Evolutionary conservation across 2,113 vertebrate genomes (phyloP), one percentile per base, ranked within the genome.

Genomic region (Anolis sagrei): DNA sequence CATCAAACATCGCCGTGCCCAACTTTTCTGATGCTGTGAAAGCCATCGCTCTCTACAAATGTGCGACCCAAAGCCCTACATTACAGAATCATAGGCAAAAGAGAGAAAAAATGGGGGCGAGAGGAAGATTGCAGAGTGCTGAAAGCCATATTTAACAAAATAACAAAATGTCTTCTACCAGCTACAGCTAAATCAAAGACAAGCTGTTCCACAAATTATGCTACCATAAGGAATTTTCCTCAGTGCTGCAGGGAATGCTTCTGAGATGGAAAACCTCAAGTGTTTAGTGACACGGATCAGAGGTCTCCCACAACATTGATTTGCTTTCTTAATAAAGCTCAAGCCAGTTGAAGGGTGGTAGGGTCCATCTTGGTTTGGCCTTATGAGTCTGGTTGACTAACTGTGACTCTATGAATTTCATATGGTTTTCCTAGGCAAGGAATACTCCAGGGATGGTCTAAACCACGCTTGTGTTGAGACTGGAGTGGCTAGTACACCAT

Each of bases 191-290:
- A 85, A 85, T 70, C 83, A 79, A 85, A 85, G 61, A 34, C 68
- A 85, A 58, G 34, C 84, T 79, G 51, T 85, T 85, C 51, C 76
- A 72, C 76, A 85, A 85, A 73, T 85, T 69, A 85, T 44, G 77
- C 66, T 72, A 72, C 84, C 51, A 62, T 48, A 79, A 85, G 76
- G 84, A 72, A 61, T 85, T 79, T 49, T 72, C 49, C 34, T 61
- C 34, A 48, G 48, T 85, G 29, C 36, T n/a, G 76, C 27, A 36
- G 62, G 64, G 34, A 84, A 51, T 14, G 48, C 49, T 34, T 78
- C 48, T n/a, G n/a, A 58, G 70, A 85, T 44, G 29, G 48, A 48
- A 72, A 85, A 79, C 27, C 49, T 25, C 36, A 16, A 61, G n/a
- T 39, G 27, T 39, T 69, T 61, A 32, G 83, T 72, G 83, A 79